Evolutionary conservation across 2,888 invertebrate species (phyloP).

Genomic region (Heliconius erato): DNA sequence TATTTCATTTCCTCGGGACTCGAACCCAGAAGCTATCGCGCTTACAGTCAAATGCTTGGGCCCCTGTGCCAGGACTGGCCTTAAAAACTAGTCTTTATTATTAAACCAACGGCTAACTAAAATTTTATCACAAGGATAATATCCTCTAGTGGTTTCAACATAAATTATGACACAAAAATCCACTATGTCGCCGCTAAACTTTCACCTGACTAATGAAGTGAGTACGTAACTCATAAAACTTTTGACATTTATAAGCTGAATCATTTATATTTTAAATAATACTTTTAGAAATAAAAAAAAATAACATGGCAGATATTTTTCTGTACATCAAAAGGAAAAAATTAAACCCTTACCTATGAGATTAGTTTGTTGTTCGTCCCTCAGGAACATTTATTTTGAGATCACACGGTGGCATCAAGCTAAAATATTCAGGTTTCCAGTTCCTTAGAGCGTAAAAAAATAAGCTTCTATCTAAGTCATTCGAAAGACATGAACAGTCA

Average conservation of each 20-base stretch:
- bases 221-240: not conserved
- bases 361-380: too few relatives aligned
- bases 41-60: not conserved
- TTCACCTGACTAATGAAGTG: constrained; percentile 2
- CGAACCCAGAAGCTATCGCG: not conserved
- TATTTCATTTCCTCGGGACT: not conserved
- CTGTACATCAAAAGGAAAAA: too few relatives aligned
- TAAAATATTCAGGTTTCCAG: too few relatives aligned
- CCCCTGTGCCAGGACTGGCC: not conserved
- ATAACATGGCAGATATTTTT: not conserved
- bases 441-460: too few relatives aligned
- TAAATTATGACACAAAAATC: constrained; percentile 6
- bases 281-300: not conserved
- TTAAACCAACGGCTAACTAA: not conserved
- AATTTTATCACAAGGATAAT: not conserved
- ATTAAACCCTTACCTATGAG: too few relatives aligned
- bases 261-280: not conserved
- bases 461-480: too few relatives aligned
- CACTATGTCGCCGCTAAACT: not conserved
- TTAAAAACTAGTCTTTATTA: not conserved
- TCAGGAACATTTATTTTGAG: too few relatives aligned
- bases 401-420: too few relatives aligned
- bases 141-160: not conserved
- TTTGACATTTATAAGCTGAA: constrained; percentile 9
- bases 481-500: too few relatives aligned